Base-by-base conservation (phyloP, 1,140 invertebrate species). In the Whitmania pigra region DNA sequence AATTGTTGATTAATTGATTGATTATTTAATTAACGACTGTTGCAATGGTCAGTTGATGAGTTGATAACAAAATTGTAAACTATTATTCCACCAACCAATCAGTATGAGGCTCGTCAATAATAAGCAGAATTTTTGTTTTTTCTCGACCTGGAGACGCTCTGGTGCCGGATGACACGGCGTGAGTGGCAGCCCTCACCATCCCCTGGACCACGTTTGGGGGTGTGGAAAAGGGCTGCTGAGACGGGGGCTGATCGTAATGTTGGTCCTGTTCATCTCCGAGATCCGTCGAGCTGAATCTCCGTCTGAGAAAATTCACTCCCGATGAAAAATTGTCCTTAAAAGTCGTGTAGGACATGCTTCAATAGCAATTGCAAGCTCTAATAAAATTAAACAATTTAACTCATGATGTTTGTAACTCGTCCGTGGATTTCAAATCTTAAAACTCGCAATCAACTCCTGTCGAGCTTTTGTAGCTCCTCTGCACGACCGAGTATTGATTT, bases 21-120 rank as follows among this genome's bases (percentile, higher is more conserved):
- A 57, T 57, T 9, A 57, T 9, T 57, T n/a, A n/a, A n/a, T n/a
- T 57, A 25, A 36, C 20, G n/a, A 36, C 31, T n/a, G n/a, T n/a
- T n/a, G n/a, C n/a, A n/a, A n/a, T n/a, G n/a, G n/a, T n/a, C n/a
- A n/a, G n/a, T n/a, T n/a, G 31, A 36, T 31, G 0, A 22, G 63
- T 9, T 68, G 3, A 17, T n/a, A 7, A 36, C 36, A 68, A 36
- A 31, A 31, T 25, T 36, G n/a, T 6, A 31, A 31, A 9, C 36
- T 31, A 68, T 68, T 31, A 67, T 25, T 2, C 1, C 36, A 81
- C 84, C 84, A 78, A 88, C 94, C 94, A 98, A 81, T 97, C 94
- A 68, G 93, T 97, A 82, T 97, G 94, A 79, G 93, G 92, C 81
- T 98, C 94, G 82, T 97, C 94, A 75, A 97, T 89, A 71, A 97